Evolutionary conservation across 2,113 vertebrate genomes (phyloP).

Genomic region (Camarhynchus parvulus): DNA sequence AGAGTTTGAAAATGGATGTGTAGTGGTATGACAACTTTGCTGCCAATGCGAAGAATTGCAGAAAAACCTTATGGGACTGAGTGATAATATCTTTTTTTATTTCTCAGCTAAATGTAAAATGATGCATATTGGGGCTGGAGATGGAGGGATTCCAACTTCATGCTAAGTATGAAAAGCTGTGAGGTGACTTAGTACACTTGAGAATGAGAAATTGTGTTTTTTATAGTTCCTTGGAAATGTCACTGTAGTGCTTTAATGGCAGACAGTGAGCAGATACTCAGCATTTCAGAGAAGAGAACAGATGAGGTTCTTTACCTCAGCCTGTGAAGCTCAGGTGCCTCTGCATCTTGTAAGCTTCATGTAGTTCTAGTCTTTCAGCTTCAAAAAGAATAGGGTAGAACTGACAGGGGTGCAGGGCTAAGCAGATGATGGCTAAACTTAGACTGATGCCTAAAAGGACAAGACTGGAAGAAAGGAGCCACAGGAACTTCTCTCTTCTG

Average conservation of each 20-base stretch:
- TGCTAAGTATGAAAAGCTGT: not conserved
- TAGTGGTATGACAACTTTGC: not conserved
- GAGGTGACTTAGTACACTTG: not conserved
- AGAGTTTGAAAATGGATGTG: not conserved
- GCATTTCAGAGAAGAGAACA: not conserved
- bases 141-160: not conserved
- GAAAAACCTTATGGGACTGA: not conserved
- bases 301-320: not conserved
- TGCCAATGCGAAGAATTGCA: not conserved
- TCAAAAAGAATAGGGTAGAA: not conserved
- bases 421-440: not conserved
- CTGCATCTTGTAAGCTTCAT: not conserved
- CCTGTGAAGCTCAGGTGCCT: not conserved
- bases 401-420: not conserved
- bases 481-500: not conserved
- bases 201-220: not conserved
- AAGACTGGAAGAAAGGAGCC: not conserved
- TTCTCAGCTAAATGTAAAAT: not conserved
- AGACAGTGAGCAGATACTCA: not conserved
- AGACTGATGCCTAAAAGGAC: not conserved
- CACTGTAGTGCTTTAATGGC: not conserved
- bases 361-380: not conserved
- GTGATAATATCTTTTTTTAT: not conserved
- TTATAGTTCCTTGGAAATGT: not conserved
- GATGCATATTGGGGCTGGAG: not conserved